Evolutionary conservation across 2,797 vertebrate species (phyloP).

Genomic region (Lagodon rhomboides): DNA sequence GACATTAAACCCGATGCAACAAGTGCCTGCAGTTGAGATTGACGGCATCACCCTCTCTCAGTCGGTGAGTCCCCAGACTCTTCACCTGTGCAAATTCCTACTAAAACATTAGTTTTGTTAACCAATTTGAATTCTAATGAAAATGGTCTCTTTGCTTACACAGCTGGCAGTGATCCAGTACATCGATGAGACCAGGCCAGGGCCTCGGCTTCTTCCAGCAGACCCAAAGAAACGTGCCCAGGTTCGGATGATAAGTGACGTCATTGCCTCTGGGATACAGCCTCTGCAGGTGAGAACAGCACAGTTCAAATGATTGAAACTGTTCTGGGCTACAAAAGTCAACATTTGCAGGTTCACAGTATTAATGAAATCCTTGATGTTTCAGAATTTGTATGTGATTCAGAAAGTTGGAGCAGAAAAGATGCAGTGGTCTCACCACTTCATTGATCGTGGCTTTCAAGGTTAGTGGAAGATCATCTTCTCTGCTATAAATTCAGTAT

Average conservation of each 20-base stretch:
- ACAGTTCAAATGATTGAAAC: not conserved
- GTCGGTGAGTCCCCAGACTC: slow-evolving; percentile 89
- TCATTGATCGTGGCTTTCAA: slow-evolving; percentile 90
- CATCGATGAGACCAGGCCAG: slow-evolving; percentile 93
- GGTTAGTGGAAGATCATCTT: slow-evolving; percentile 77
- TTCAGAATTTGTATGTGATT: slow-evolving; percentile 90
- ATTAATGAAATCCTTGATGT: slow-evolving; percentile 1
- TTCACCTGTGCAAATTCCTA: not conserved
- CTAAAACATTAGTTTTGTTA: not conserved
- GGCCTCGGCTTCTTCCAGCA: slow-evolving; percentile 89
- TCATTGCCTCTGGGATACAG: slow-evolving; percentile 94
- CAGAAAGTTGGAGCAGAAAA: slow-evolving; percentile 90
- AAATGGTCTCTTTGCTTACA: slow-evolving; percentile 3
- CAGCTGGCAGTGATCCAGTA: slow-evolving; percentile 98
- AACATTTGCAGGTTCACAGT: not conserved
- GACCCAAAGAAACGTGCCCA: slow-evolving; percentile 91
- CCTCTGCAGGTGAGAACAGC: slow-evolving; percentile 90
- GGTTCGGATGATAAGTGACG: slow-evolving; percentile 93
- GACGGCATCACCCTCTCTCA: slow-evolving; percentile 93
- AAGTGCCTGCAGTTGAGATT: slow-evolving; percentile 94
- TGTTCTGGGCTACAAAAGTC: not conserved
- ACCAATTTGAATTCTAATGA: not conserved
- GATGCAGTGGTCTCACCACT: slow-evolving; percentile 91
- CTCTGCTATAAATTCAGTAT: not conserved
- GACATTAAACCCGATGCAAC: slow-evolving; percentile 94